Conservation (phyloP, 2,797 vertebrate species). For the Eulemur albifrons region DNA sequence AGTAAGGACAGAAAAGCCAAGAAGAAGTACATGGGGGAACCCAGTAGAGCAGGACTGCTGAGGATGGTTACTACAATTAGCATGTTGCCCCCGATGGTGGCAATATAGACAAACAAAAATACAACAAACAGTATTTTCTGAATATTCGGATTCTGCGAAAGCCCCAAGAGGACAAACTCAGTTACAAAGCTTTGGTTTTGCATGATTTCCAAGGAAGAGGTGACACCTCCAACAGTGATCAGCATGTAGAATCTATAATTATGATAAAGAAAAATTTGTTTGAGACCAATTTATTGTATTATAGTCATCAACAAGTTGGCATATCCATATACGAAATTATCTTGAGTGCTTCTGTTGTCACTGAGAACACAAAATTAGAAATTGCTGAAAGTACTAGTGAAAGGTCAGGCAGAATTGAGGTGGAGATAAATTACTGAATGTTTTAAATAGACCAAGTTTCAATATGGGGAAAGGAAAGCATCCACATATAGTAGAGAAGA, state of each 20-base stretch:
- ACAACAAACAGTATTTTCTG: constrained; percentile 52
- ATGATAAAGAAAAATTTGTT: background rate
- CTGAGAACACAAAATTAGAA: background rate
- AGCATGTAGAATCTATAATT: background rate
- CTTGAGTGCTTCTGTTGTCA: background rate
- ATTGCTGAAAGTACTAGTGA: background rate
- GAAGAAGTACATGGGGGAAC: constrained; percentile 70
- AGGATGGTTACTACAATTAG: constrained; percentile 14
- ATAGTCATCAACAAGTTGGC: background rate
- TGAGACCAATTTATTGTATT: background rate
- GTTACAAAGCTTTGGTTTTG: constrained; percentile 63
- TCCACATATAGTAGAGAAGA: too few relatives aligned
- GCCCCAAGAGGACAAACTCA: constrained; percentile 53
- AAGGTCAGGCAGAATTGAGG: rapidly evolving
- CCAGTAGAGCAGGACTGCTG: constrained; percentile 1
- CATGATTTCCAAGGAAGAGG: background rate
- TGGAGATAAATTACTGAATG: background rate
- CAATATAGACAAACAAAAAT: constrained; percentile 38
- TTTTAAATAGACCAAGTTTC: background rate
- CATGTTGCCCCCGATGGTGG: background rate
- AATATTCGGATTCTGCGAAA: constrained; percentile 42
- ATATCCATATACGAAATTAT: background rate
- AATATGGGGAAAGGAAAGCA: background rate
- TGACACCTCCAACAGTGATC: background rate
- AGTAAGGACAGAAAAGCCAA: constrained; percentile 67